phyloP scores from a whole-genome alignment of 2,888 invertebrate genomes.

The Lingula anatina region DNA sequence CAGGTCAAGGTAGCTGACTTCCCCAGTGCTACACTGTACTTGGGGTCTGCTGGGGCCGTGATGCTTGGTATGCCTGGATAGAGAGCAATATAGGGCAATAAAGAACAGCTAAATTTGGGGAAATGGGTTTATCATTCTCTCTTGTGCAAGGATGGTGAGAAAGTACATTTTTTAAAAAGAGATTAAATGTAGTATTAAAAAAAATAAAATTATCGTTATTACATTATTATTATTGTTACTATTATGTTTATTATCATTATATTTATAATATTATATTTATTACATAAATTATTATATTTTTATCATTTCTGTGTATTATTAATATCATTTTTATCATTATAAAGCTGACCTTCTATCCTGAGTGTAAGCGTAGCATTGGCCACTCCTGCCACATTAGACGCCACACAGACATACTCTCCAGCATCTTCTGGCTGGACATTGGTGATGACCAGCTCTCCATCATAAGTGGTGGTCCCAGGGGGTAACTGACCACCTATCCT shows the following conservation, averaged over 20 bases:
- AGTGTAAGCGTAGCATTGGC: slow-evolving; percentile 58
- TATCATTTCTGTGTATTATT: neutral
- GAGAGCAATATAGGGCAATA: too few relatives aligned
- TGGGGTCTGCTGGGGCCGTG: too few relatives aligned
- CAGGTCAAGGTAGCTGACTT: slow-evolving; percentile 67
- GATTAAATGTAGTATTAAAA: too few relatives aligned
- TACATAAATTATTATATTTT: neutral
- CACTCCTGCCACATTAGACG: slow-evolving; percentile 55
- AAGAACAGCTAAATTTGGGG: too few relatives aligned
- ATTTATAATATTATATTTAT: neutral
- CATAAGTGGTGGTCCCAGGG: slow-evolving; percentile 52
- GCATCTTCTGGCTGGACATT: slow-evolving; percentile 61
- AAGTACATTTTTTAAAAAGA: too few relatives aligned
- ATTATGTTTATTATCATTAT: too few relatives aligned
- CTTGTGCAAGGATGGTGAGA: neutral
- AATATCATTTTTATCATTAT: neutral
- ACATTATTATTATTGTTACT: neutral
- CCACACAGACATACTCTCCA: slow-evolving; percentile 67
- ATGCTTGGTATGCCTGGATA: too few relatives aligned
- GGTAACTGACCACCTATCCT: slow-evolving; percentile 54
- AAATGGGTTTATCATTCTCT: too few relatives aligned
- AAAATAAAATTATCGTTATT: too few relatives aligned
- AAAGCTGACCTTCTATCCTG: neutral
- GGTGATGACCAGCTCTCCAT: slow-evolving; percentile 59
- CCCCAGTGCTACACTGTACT: slow-evolving; percentile 64